Evolutionary conservation across 2,888 invertebrate genomes (phyloP).

Genomic region (Lucinisca nassula): DNA sequence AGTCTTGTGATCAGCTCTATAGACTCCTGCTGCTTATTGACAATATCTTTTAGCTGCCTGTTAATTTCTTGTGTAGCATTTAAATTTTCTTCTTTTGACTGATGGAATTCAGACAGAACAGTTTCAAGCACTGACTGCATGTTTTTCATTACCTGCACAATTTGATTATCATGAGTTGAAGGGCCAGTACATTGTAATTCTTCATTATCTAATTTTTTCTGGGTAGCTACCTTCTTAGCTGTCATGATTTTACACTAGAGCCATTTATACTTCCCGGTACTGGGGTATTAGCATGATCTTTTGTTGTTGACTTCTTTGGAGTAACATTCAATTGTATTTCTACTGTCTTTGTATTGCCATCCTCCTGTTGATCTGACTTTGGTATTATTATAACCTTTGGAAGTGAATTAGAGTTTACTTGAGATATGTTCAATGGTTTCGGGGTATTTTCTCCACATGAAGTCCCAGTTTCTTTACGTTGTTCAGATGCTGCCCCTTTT

Average conservation of each 20-base stretch:
- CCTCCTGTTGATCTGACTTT: not conserved
- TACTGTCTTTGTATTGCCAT: not conserved
- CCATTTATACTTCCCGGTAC: not conserved
- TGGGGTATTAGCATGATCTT: not conserved
- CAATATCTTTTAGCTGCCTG: too few relatives aligned
- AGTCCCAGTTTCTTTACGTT: not conserved
- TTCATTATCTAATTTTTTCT: not conserved
- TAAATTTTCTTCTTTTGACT: not conserved
- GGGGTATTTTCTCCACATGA: not conserved
- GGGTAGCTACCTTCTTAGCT: too few relatives aligned
- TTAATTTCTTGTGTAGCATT: too few relatives aligned
- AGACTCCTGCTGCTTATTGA: too few relatives aligned
- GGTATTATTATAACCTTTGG: not conserved
- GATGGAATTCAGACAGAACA: not conserved
- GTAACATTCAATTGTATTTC: not conserved
- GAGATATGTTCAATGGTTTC: too few relatives aligned
- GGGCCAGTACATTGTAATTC: not conserved
- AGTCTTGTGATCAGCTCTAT: too few relatives aligned
- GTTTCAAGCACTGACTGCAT: not conserved
- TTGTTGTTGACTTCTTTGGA: not conserved
- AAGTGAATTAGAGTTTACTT: too few relatives aligned
- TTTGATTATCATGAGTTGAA: not conserved
- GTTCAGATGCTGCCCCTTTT: not conserved
- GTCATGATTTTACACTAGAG: too few relatives aligned
- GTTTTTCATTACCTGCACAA: not conserved